Base-by-base conservation (phyloP, 2,113 vertebrate species). In the Climacteris rufus region DNA sequence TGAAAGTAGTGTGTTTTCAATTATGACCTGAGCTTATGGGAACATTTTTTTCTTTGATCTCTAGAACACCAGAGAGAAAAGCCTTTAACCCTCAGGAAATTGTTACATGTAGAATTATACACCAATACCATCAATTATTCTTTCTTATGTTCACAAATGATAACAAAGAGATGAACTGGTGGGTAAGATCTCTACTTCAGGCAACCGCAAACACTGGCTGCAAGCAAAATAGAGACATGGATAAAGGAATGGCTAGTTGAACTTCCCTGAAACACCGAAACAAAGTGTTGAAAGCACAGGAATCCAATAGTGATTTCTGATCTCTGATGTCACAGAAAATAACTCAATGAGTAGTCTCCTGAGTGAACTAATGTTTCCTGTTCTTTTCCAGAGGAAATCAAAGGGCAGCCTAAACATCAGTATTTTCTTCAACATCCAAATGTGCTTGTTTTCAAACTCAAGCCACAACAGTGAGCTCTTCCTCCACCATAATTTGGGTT, bases 1-100 rank as follows among this genome's bases (percentile, higher is more conserved):
- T 95, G 89, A 85, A 94, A 94, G 72, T 65, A 94, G 66, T 42
- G 35, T 96, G 85, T 91, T 96, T 94, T 94, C 95, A 93, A 93
- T 94, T 96, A 88, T n/a, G 44, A 83, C 59, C 56, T 86, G 37
- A 93, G 64, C 56, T 82, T 83, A 52, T 31, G 66, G 49, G 60
- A 80, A 72, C 54, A 78, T 95, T 74, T 63, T 90, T 50, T 90
- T 72, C 57, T 90, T 94, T 82, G 37, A 82, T 93, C 70, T 88
- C 50, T 88, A 47, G 64, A 83, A 59, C 39, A 87, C 66, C 39
- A 90, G 66, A 94, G 17, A 85, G 75, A 91, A 95, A 95, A 94
- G 39, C 63, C 90, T 77, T 95, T 86, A 95, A 83, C 75, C 50
- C 75, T 88, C 78, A 70, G 85, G 70, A 91, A 94, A 96, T 76